Evolutionary conservation across 2,888 invertebrate species (phyloP), one percentile per base, ranked within the genome.

Genomic region (Spisula solida): DNA sequence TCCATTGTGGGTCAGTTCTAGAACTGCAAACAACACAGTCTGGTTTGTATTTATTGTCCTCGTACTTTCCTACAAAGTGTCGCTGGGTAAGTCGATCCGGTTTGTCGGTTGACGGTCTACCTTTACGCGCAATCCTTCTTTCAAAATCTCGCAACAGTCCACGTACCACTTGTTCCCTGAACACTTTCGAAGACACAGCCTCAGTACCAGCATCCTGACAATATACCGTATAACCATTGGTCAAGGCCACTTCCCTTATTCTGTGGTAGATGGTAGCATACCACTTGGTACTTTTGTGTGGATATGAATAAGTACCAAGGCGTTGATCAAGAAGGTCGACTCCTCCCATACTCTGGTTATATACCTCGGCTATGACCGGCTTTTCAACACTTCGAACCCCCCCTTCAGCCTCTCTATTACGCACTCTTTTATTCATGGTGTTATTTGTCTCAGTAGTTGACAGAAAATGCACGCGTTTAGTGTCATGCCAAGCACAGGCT

Each of bases 301-400:
- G 88, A 83, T 88, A 89, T 10, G 81, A 70, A 48, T 92, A 91
- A 18, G 81, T 84, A 4, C 88, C 88, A 47, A 85, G 18, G 31
- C 55, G 16, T 80, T 90, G 87, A 82, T 91, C 88, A 82, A 80
- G 79, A 16, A 85, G 75, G 78, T 92, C 92, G 12, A 92, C 90
- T 12, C 92, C 90, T 29, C 85, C 88, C 89, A 92, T 92, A 29
- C 25, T 14, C 51, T 18, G 16, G 5, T 78, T 78, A 12, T 60
- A 60, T 5, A n/a, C 18, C 6, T 60, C 25, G 0, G 60, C 20
- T 5, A 60, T 18, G 4, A 25, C 60, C 1, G 60, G 60, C 20
- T 60, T 60, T 25, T 18, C n/a, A 55, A 60, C 25, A 25, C 1
- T n/a, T 6, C 60, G 1, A 8, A 5, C 8, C 2, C 60, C 60